Percentiles rank a stretch among this genome's conserved stretches.
phyloP scores from a whole-genome alignment of 2,888 invertebrate species.

The Nephrocerus scutellatus region DNA sequence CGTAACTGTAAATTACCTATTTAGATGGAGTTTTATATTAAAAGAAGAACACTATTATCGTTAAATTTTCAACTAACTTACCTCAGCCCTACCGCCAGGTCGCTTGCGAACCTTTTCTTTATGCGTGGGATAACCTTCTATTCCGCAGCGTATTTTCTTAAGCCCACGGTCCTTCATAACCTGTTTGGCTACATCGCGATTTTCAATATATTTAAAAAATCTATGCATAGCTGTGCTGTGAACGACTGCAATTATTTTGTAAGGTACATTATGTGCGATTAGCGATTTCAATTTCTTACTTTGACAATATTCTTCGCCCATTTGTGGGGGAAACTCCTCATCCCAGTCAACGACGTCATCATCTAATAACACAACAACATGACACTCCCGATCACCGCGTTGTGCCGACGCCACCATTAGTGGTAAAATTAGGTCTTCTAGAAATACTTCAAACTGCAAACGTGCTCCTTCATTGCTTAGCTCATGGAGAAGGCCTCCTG shows the following conservation, averaged over 20 bases:
- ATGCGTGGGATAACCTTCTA: constrained; percentile 98
- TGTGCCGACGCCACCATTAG: constrained; percentile 92
- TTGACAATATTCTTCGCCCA: constrained; percentile 98
- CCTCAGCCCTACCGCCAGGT: constrained; percentile 91
- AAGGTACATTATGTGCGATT: neutral
- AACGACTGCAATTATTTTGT: constrained; percentile 57
- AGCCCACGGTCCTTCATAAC: constrained; percentile 97
- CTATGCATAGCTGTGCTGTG: constrained; percentile 92
- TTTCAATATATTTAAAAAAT: constrained; percentile 99
- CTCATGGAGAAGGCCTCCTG: constrained; percentile 89
- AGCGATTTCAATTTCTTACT: constrained; percentile 54
- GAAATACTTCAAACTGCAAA: constrained; percentile 90
- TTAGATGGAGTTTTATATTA: no score
- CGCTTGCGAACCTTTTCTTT: constrained; percentile 97
- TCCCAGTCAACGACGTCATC: constrained; percentile 98
- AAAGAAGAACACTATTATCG: neutral
- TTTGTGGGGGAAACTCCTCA: constrained; percentile 97
- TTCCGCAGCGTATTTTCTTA: constrained; percentile 97
- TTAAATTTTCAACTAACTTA: constrained; percentile 43
- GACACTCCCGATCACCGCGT: constrained; percentile 95
- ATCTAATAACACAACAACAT: constrained; percentile 90
- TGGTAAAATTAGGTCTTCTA: constrained; percentile 91
- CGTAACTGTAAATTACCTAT: constrained; percentile 88
- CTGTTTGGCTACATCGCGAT: constrained; percentile 97
- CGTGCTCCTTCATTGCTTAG: constrained; percentile 99